Conservation (phyloP, 1,140 invertebrate species). For the Camponotus vicinus region DNA sequence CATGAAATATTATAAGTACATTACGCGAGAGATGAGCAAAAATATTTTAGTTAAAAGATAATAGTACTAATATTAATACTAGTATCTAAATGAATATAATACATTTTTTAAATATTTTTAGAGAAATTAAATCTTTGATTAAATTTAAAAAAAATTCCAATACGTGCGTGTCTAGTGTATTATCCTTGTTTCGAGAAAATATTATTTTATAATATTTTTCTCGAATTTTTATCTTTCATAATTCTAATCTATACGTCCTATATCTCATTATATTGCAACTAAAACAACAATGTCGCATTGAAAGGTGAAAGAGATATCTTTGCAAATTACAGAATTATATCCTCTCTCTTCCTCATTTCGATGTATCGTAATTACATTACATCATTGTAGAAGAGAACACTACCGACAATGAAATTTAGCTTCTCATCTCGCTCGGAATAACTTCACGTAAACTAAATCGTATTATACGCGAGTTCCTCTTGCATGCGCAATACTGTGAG, state of each 20-base stretch:
- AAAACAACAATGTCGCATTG: not conserved
- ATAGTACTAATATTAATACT: not conserved
- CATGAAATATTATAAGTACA: not conserved
- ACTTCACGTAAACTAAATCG: conserved; percentile 44
- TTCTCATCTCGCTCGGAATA: conserved; percentile 46
- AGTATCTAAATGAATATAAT: not conserved
- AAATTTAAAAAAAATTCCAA: not conserved
- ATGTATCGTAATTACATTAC: conserved; percentile 34
- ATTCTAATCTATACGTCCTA: not conserved
- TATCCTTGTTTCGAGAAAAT: not conserved
- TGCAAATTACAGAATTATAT: not conserved
- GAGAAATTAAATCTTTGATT: conserved; percentile 4
- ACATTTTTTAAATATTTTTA: not conserved
- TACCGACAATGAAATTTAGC: conserved; percentile 42
- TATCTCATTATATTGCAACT: not conserved
- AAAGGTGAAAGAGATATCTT: not conserved
- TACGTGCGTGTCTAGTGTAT: not conserved
- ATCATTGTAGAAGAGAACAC: not conserved
- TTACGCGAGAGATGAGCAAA: not conserved
- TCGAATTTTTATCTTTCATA: not conserved
- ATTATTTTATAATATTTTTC: conserved; percentile 3
- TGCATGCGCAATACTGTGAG: conserved; percentile 34
- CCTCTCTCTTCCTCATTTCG: not conserved
- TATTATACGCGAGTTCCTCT: conserved; percentile 34
- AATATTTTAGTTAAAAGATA: not conserved